Base-by-base conservation (phyloP, 23 tunicate species). In the Clavelina lepadiformis region DNA sequence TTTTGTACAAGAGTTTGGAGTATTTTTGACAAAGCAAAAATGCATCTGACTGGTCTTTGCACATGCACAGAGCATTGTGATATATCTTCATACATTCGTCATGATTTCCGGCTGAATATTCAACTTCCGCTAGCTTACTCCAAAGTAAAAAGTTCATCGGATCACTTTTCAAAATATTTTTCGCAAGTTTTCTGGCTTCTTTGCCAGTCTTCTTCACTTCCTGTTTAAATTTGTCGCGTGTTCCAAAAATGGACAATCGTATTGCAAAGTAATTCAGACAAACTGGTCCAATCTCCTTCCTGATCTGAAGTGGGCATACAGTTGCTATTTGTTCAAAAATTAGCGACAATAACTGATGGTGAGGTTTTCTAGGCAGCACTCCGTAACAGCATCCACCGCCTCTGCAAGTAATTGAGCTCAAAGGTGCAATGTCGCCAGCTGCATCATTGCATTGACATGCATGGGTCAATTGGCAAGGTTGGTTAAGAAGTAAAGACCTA, bases 141-240 rank as follows among this genome's bases (percentile, higher is more conserved):
- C 97, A 89, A n/a, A 81, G 57, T 2, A 27, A 8, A n/a, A 81
- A 57, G 31, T 82, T 51, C 19, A 52, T 35, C 7, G 97, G 89
- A 23, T 81, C 67, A 18, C 2, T 36, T 58, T 75, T 41, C 3
- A 89, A 63, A 18, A 75, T 32, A 21, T 22, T 55, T 37, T 76
- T 81, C 33, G 87, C 82, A 18, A 63, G 29, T 63, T 75, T 89
- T 65, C 69, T 56, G 0, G 97, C 97, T 50, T 81, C 76, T 65
- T 89, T 89, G 33, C 74, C 61, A 30, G 80, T 56, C 24, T 58
- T 46, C 49, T 78, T 78, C 51, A 46, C 5, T 33, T 78, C 75
- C 27, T 44, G 26, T 32, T 68, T 78, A 0, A 28, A 3, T 18
- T 53, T 62, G 18, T 51, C 20, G 25, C 13, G n/a, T 41, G 1